Evolutionary conservation across 2,797 vertebrate species (phyloP).

Genomic region (Aselliscus stoliczkanus): DNA sequence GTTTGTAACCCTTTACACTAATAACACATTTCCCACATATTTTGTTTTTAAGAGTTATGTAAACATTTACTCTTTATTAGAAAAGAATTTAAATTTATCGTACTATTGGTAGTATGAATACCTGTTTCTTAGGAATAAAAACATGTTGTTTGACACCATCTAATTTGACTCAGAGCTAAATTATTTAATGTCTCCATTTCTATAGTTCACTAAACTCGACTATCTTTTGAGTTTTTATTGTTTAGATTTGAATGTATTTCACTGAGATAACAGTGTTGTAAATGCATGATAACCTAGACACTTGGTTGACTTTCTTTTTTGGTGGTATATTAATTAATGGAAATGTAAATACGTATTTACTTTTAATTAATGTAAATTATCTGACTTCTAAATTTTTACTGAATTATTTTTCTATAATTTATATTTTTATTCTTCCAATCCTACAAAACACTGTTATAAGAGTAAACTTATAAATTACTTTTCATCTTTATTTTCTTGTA

Average conservation of each 20-base stretch:
- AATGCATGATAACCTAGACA: background rate
- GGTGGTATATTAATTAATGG: background rate
- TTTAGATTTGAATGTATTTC: conserved; percentile 20
- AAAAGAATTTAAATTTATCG: background rate
- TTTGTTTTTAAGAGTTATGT: background rate
- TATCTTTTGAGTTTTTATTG: background rate
- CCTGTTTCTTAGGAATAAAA: conserved; percentile 11
- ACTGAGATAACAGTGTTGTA: background rate
- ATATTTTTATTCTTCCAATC: background rate
- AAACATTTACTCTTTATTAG: background rate
- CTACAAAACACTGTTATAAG: background rate
- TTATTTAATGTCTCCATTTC: background rate
- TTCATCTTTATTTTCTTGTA: background rate
- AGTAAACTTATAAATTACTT: background rate
- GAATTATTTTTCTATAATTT: background rate
- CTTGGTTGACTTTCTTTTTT: conserved; percentile 18
- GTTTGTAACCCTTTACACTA: background rate
- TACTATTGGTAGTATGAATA: background rate
- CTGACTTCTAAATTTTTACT: background rate
- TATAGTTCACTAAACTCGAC: background rate
- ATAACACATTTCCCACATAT: background rate
- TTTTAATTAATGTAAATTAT: background rate
- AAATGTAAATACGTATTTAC: background rate
- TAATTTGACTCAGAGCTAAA: background rate
- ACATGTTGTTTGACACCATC: background rate